Evolutionary conservation across 2,888 invertebrate species (phyloP).

Genomic region (Eurois occulta): DNA sequence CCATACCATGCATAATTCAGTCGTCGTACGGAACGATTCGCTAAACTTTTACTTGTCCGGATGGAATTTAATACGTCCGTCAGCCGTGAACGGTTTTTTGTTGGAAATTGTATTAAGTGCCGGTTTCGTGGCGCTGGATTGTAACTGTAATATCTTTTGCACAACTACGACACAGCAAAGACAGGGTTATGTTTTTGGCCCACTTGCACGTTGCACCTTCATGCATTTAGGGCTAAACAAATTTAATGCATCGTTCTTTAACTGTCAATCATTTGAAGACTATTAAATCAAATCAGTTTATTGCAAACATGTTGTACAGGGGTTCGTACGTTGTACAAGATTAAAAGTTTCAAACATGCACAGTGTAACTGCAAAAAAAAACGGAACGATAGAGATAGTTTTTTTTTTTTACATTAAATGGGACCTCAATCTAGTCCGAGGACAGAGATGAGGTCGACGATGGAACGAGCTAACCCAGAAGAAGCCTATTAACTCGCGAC

Average conservation of each 20-base stretch:
- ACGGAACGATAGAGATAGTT: background rate
- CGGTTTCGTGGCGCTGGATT: slow-evolving; percentile 39
- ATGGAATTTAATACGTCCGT: slow-evolving; percentile 67
- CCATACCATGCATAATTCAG: slow-evolving; percentile 84
- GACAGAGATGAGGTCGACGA: too few species aligned
- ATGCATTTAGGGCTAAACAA: background rate
- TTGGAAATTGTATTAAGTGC: slow-evolving; percentile 38
- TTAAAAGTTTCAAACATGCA: background rate
- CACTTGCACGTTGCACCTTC: background rate
- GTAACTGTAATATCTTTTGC: slow-evolving; percentile 16
- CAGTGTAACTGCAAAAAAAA: background rate
- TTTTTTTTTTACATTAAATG: too few species aligned
- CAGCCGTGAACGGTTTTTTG: slow-evolving; percentile 62
- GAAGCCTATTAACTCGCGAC: too few species aligned
- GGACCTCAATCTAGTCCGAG: too few species aligned
- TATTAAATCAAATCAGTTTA: background rate
- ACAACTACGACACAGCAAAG: background rate
- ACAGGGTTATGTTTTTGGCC: background rate
- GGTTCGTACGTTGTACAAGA: background rate
- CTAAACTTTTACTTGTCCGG: slow-evolving; percentile 81
- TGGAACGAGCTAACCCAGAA: too few species aligned
- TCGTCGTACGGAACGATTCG: slow-evolving; percentile 74
- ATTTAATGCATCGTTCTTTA: background rate
- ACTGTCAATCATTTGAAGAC: background rate
- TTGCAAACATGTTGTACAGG: background rate